Evolutionary conservation across 2,113 vertebrate species (phyloP), one percentile per base, ranked within the genome.

Genomic region (Pelecanoides urinatrix): DNA sequence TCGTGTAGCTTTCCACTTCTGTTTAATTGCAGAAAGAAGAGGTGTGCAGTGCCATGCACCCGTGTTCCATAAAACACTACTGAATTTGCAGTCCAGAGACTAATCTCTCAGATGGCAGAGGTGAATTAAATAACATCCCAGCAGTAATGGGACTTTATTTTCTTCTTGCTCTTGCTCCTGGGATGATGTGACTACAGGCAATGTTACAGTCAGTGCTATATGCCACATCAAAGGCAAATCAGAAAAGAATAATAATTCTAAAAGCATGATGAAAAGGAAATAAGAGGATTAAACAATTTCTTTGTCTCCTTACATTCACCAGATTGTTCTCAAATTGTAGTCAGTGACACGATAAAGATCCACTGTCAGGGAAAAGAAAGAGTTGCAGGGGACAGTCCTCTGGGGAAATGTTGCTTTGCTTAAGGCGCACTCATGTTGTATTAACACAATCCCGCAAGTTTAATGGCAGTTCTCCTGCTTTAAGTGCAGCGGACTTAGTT

Each of bases 121-220:
- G 32, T 22, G 38, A 76, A 62, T 38, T 47, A 23, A 56, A 27
- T n/a, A 56, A 27, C 30, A 19, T 30, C 22, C 62, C 38, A 63
- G 26, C 34, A 40, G 20, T 6, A 63, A 40, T 3, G 22, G 67
- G 36, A 45, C 25, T 16, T 68, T 27, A 6, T 15, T 66, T 29
- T 44, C 20, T 22, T 52, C 70, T 75, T 49, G 9, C 47, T 40
- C 9, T 36, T 2, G 0, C 17, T 66, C 47, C 58, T 63, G 90
- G 40, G 29, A 36, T 45, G 90, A 34, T 32, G 59, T 66, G 86
- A 44, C 23, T 36, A 1, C 1, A 20, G n/a, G 21, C 23, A 50
- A 2, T 4, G 3, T 5, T 34, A 10, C 32, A n/a, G 23, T 25
- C 6, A 2, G n/a, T 44, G 38, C 10, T 38, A 3, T 7, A 4